Evolutionary conservation across 2,113 vertebrate genomes (phyloP).

Genomic region (Pogonocichla stellata): DNA sequence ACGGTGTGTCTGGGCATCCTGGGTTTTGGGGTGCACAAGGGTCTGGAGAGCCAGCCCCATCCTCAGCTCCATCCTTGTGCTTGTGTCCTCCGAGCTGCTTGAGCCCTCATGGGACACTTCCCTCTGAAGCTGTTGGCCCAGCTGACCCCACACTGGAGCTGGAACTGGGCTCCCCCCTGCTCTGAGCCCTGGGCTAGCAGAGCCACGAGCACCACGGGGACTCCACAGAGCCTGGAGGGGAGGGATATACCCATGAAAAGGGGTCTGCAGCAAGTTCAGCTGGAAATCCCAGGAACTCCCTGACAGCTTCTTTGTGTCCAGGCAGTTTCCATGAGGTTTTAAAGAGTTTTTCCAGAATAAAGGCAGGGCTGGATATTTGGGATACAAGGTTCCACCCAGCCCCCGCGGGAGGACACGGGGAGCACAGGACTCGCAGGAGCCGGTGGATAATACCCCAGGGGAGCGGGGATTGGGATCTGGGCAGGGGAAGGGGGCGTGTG

Average conservation of each 20-base stretch:
- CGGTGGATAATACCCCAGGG: neutral
- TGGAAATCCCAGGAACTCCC: neutral
- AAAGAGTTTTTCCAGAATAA: neutral
- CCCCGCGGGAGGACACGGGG: neutral
- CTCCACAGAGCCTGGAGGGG: neutral
- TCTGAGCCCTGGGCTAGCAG: neutral
- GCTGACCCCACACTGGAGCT: neutral
- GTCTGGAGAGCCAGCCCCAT: neutral
- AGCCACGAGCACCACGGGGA: neutral
- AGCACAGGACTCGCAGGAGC: neutral
- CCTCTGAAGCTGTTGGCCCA: neutral
- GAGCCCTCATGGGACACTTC: neutral
- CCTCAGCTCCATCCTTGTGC: neutral
- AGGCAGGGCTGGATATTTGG: neutral
- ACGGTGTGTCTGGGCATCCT: neutral
- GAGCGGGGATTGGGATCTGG: neutral
- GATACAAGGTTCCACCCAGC: fast-evolving
- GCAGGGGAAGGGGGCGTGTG: neutral
- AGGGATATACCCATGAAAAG: neutral
- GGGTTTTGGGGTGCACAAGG: neutral
- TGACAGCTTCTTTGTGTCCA: neutral
- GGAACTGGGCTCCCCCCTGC: fast-evolving
- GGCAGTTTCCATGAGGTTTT: neutral
- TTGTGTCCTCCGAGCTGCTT: neutral
- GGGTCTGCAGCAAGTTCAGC: neutral